Conservation (phyloP, 2,888 invertebrate genomes). For the Capitulum mitella region DNA sequence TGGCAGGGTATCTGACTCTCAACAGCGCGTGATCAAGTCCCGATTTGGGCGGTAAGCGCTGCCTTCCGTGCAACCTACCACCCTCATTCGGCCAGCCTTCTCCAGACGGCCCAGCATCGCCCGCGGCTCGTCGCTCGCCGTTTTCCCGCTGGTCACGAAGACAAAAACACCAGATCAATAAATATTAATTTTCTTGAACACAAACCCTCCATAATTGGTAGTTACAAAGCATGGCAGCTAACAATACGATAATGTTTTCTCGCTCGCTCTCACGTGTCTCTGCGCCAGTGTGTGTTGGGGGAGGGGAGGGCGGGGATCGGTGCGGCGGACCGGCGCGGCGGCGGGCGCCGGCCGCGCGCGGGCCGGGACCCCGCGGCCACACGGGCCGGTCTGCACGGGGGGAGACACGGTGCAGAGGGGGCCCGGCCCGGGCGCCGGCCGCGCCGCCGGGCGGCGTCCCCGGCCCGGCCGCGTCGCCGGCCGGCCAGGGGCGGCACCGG, state of each 20-base stretch:
- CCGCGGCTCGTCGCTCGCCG: too few species aligned
- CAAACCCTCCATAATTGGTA: slow-evolving; percentile 13
- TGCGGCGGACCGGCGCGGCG: not conserved
- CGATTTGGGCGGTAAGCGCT: too few species aligned
- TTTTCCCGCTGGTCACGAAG: too few species aligned
- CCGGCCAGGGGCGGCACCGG: not conserved
- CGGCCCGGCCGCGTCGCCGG: not conserved
- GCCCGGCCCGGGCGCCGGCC: not conserved
- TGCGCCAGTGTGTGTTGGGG: not conserved
- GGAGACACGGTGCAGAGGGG: slow-evolving; percentile 15
- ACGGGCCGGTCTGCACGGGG: not conserved
- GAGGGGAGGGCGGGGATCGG: not conserved
- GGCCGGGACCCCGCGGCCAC: not conserved
- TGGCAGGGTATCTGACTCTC: too few species aligned
- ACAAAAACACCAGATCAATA: not conserved
- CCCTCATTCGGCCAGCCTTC: too few species aligned
- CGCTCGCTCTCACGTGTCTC: not conserved
- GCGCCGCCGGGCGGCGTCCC: not conserved
- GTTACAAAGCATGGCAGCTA: slow-evolving; percentile 16
- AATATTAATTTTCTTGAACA: slow-evolving; percentile 15
- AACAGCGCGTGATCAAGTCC: too few species aligned
- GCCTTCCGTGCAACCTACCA: too few species aligned
- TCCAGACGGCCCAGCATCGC: too few species aligned
- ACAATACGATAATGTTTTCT: slow-evolving; percentile 15
- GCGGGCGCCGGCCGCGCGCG: not conserved